phyloP scores from a whole-genome alignment of 2,113 vertebrate species.

The Lagopus leucura region DNA sequence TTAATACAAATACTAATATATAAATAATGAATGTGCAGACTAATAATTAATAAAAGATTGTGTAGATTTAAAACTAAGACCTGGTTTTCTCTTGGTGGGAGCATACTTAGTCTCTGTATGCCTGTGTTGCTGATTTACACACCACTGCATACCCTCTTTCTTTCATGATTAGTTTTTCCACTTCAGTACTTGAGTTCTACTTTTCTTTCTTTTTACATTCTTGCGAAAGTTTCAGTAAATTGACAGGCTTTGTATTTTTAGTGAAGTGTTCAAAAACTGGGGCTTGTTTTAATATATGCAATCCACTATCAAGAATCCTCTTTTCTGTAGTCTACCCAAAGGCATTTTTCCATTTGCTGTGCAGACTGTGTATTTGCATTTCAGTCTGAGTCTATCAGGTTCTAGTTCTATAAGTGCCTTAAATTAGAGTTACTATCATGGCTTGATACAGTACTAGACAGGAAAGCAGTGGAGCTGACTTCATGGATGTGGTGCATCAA shows the following conservation, averaged over 20 bases:
- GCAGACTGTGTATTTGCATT: not conserved
- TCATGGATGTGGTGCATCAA: not conserved
- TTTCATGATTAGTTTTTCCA: not conserved
- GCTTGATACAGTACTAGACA: not conserved
- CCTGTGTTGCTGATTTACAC: not conserved
- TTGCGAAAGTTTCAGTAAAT: not conserved
- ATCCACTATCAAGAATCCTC: not conserved
- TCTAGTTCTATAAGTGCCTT: not conserved
- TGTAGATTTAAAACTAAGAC: not conserved
- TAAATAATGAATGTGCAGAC: too few relatives aligned
- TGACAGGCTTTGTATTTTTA: not conserved
- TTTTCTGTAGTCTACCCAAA: not conserved
- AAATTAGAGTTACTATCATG: not conserved
- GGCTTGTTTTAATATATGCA: not conserved
- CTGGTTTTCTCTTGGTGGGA: not conserved
- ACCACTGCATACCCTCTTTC: not conserved
- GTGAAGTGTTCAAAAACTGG: not conserved
- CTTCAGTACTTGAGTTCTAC: not conserved
- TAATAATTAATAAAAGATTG: not conserved
- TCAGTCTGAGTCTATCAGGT: not conserved
- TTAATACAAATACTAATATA: too few relatives aligned
- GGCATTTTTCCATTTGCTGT: not conserved
- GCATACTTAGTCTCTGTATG: not conserved
- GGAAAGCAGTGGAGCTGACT: not conserved
- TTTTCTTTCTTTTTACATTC: not conserved